Percentiles rank a stretch among this genome's conserved stretches.
Evolutionary conservation across 2,797 vertebrate genomes (phyloP).

Genomic region (Sparus aurata): DNA sequence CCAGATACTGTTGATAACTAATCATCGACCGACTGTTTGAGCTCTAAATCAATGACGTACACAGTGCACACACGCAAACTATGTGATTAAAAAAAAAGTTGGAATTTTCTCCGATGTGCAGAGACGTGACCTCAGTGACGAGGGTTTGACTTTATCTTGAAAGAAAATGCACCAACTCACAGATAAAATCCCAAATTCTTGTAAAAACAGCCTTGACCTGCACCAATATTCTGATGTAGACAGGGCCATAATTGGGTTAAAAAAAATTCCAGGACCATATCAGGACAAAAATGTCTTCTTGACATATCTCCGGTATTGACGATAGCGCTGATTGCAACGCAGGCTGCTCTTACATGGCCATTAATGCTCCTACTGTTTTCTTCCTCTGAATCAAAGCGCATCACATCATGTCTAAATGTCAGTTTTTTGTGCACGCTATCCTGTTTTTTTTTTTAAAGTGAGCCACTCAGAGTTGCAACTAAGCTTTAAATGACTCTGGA

Average conservation of each 20-base stretch:
- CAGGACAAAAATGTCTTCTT: not conserved
- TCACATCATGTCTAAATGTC: conserved; percentile 29
- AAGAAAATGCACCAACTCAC: not conserved
- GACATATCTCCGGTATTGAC: not conserved
- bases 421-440: not conserved
- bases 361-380: conserved; percentile 4
- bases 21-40: not conserved
- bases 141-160: not conserved
- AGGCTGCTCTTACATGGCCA: not conserved
- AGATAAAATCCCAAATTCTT: not conserved
- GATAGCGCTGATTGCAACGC: not conserved
- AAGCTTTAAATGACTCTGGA: conserved; percentile 21
- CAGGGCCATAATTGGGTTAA: no score
- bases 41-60: not conserved
- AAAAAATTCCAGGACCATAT: not conserved
- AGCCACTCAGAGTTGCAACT: conserved; percentile 9
- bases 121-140: not conserved
- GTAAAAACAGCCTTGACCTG: not conserved
- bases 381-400: conserved; percentile 20
- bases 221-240: not conserved
- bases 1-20: not conserved
- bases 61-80: not conserved
- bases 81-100: not conserved
- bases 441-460: conserved; percentile 29
- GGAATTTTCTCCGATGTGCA: not conserved